Conservation (phyloP, 2,888 invertebrate genomes). For the Cepaea hortensis region DNA sequence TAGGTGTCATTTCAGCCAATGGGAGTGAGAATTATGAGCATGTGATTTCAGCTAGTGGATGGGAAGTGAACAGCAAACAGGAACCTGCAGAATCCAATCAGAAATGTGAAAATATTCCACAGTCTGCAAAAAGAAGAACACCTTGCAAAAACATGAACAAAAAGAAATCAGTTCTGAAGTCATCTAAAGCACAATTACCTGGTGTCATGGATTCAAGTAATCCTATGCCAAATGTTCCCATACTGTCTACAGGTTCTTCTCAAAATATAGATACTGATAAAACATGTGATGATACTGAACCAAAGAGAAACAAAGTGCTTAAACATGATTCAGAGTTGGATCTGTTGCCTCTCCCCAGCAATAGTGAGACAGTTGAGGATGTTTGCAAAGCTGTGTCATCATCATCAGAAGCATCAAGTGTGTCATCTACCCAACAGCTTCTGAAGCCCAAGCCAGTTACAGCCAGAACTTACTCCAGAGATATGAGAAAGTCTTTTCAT, state of each 20-base stretch:
- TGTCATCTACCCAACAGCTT: conserved; percentile 51
- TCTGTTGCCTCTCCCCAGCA: neutral
- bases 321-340: neutral
- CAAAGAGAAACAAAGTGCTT: neutral
- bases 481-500: conserved; percentile 29
- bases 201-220: neutral
- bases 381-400: neutral
- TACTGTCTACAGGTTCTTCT: no score
- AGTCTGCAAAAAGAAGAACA: neutral
- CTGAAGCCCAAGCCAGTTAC: conserved; percentile 31
- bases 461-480: conserved; percentile 39
- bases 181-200: neutral
- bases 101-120: neutral
- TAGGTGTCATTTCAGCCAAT: neutral
- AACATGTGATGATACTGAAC: neutral
- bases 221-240: no score
- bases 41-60: no score
- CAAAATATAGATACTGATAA: neutral
- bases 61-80: neutral
- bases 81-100: neutral
- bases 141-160: neutral
- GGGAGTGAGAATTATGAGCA: neutral
- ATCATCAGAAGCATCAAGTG: conserved; percentile 17
- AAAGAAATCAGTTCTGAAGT: neutral
- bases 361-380: neutral